phyloP scores from a whole-genome alignment of 2,888 invertebrate species.

The Orchesellides sinensis region DNA sequence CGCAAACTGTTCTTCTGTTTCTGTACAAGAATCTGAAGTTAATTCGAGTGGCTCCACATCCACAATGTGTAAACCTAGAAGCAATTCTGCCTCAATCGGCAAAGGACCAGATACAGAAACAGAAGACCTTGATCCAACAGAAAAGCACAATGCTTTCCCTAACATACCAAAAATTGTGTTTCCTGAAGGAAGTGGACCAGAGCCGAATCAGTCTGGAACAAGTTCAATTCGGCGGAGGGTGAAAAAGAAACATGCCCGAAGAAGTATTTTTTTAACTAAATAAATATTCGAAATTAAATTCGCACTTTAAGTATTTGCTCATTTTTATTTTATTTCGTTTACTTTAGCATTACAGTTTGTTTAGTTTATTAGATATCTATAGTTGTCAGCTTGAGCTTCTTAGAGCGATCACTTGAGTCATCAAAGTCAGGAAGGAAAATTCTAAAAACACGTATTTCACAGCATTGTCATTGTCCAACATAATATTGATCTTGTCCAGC shows the following conservation, averaged over 20 bases:
- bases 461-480: not conserved
- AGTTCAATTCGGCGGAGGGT: slow-evolving; percentile 41
- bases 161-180: slow-evolving; percentile 46
- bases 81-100: not conserved
- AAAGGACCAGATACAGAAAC: slow-evolving; percentile 54
- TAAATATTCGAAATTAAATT: slow-evolving; percentile 6
- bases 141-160: not conserved
- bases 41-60: not conserved
- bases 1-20: slow-evolving; percentile 60
- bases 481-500: not conserved
- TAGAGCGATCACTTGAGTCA: slow-evolving; percentile 71
- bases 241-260: slow-evolving; percentile 54
- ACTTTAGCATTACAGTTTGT: slow-evolving; percentile 33
- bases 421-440: slow-evolving; percentile 1
- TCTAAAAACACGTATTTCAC: not conserved
- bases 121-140: slow-evolving; percentile 42
- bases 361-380: slow-evolving; percentile 37
- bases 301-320: slow-evolving; percentile 19
- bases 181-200: slow-evolving; percentile 51
- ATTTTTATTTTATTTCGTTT: slow-evolving; percentile 21
- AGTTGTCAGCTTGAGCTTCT: slow-evolving; percentile 74
- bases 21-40: slow-evolving; percentile 62
- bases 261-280: slow-evolving; percentile 56
- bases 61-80: not conserved
- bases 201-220: not conserved